Percentiles rank a stretch among this genome's conserved stretches.
Evolutionary conservation across 2,888 invertebrate genomes (phyloP).

Genomic region (Coronaproctus castanopsis): DNA sequence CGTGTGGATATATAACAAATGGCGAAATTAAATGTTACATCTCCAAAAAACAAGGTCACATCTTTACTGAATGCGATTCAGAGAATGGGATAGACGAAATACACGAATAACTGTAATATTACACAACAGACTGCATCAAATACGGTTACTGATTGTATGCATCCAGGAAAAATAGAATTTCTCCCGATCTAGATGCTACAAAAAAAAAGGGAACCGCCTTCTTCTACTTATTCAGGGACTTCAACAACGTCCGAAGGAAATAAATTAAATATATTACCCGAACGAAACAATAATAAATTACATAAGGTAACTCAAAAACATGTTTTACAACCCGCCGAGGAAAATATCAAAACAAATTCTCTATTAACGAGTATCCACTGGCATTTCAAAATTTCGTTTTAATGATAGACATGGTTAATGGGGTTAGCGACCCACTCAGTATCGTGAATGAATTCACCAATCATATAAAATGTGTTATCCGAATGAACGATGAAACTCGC

Average conservation of each 20-base stretch:
- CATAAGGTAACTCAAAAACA: background rate
- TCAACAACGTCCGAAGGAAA: background rate
- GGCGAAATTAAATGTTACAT: background rate
- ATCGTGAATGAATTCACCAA: background rate
- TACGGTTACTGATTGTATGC: background rate
- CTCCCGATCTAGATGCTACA: background rate
- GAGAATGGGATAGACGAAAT: background rate
- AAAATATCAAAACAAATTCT: no score
- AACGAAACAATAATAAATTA: background rate
- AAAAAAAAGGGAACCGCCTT: background rate
- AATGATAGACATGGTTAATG: background rate
- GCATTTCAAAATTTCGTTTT: background rate
- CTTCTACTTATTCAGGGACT: background rate
- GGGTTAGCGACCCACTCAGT: background rate
- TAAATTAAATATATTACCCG: background rate
- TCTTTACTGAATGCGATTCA: background rate
- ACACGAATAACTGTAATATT: background rate
- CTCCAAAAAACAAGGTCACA: background rate
- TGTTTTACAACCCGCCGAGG: no score
- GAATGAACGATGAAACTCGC: background rate
- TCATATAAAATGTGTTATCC: background rate
- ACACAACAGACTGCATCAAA: background rate
- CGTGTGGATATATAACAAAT: background rate
- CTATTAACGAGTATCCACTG: no score
- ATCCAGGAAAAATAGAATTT: background rate